Evolutionary conservation across 2,113 vertebrate species (phyloP), one percentile per base, ranked within the genome.

Genomic region (Larimichthys crocea): DNA sequence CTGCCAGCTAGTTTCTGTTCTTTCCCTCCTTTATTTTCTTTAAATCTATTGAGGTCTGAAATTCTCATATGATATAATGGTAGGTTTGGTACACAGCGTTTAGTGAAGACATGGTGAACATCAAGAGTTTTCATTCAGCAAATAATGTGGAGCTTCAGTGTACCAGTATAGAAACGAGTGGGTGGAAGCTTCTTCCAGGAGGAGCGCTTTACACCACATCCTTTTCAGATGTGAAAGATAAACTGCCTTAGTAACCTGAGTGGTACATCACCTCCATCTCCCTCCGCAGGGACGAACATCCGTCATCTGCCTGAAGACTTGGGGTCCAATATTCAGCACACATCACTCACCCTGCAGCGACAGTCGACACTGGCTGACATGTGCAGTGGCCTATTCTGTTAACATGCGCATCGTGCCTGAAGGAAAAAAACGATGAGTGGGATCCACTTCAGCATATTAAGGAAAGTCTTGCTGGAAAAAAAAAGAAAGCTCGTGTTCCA

Each of bases 81-180:
- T 20, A 29, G 1, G 19, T 8, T 60, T 11, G 48, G 24, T 49
- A 61, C 20, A 55, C 2, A 56, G 11, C 22, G 56, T 10, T 64
- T 26, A 20, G 55, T 55, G 26, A 68, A 35, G 10, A 73, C 26
- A 40, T 19, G 16, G 16, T 56, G 55, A 56, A 40, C 67, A 16
- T 24, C 24, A 85, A 14, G 64, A 3, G 61, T 74, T 71, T 77
- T 42, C 71, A 84, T 87, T 88, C 81, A 19, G 76, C 42, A 74
- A 22, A 68, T 26, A 40, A 68, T 50, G 83, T 75, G 53, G 75
- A 65, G 52, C 61, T 67, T 79, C 5, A 1, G 14, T 53, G 66
- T 50, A 79, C 88, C 67, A 83, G 79, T 71, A 90, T 79, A 86
- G 83, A 89, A 85, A 79, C 56, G 11, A 19, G 87, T 86, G 84